These are phyloP conservation scores for Cosmopolites sordidus DNA, from an alignment of 2,888 invertebrate species.

Conservation along the genomic window DNA sequence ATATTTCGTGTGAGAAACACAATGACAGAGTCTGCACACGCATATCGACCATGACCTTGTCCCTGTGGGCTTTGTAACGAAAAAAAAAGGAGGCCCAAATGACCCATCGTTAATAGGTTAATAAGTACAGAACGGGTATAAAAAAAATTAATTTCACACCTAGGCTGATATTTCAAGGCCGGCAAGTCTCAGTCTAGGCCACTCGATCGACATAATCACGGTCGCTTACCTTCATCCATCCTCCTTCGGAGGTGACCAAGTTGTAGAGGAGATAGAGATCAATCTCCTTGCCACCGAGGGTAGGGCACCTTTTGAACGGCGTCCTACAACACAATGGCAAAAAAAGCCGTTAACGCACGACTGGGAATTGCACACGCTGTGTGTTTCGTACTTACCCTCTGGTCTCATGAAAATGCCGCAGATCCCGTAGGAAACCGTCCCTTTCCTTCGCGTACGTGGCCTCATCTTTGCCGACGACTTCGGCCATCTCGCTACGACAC, in stretches of 20 bases:
- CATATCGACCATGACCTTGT: neutral
- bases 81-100: too few relatives aligned
- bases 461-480: conserved; percentile 64
- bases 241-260: conserved; percentile 87
- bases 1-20: too few relatives aligned
- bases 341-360: neutral
- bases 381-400: conserved; percentile 68
- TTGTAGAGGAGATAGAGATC: conserved; percentile 90
- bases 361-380: neutral
- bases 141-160: neutral
- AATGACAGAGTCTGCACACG: too few relatives aligned
- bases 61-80: neutral
- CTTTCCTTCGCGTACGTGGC: conserved; percentile 73
- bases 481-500: conserved; percentile 54
- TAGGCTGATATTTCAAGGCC: conserved; percentile 9
- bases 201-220: neutral
- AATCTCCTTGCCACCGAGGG: conserved; percentile 85
- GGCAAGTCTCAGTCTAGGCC: neutral
- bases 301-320: conserved; percentile 61
- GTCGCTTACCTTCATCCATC: conserved; percentile 82
- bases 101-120: too few relatives aligned
- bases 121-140: too few relatives aligned
- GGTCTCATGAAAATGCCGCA: conserved; percentile 86
- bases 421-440: conserved; percentile 75
- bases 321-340: conserved; percentile 45